Percentiles rank a stretch among this genome's conserved stretches.
Conservation (phyloP, 2,113 vertebrate genomes). For the Microtus pennsylvanicus region DNA sequence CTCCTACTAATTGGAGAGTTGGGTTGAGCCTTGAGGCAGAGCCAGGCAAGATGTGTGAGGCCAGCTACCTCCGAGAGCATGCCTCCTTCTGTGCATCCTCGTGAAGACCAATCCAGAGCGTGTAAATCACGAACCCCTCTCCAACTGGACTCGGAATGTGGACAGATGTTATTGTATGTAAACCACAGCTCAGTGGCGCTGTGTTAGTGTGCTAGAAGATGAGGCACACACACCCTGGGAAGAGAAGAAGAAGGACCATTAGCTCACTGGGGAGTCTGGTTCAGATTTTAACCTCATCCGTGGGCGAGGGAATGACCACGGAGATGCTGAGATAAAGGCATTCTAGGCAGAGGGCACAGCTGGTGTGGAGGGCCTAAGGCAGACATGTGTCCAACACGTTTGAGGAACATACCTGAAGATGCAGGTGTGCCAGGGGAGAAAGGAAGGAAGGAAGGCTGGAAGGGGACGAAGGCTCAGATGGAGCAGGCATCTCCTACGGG, state of each 20-base stretch:
- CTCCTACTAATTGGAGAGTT: neutral
- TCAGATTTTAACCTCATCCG: neutral
- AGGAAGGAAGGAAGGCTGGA: neutral
- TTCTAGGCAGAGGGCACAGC: neutral
- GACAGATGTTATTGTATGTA: neutral
- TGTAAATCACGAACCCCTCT: too few relatives aligned
- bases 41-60: neutral
- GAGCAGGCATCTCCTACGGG: neutral
- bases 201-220: neutral
- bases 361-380: neutral
- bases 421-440: neutral
- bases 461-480: neutral
- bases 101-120: neutral
- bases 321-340: neutral
- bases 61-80: too few relatives aligned
- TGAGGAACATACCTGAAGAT: neutral
- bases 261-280: neutral
- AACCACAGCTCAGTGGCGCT: neutral
- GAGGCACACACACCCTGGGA: fast-evolving
- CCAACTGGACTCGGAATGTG: neutral
- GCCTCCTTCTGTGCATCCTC: neutral
- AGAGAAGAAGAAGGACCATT: neutral
- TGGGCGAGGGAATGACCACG: neutral
- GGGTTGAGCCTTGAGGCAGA: neutral
- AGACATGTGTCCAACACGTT: neutral